Percentiles rank a stretch among this genome's conserved stretches.
phyloP scores from a whole-genome alignment of 2,888 invertebrate species.

The Actias luna region DNA sequence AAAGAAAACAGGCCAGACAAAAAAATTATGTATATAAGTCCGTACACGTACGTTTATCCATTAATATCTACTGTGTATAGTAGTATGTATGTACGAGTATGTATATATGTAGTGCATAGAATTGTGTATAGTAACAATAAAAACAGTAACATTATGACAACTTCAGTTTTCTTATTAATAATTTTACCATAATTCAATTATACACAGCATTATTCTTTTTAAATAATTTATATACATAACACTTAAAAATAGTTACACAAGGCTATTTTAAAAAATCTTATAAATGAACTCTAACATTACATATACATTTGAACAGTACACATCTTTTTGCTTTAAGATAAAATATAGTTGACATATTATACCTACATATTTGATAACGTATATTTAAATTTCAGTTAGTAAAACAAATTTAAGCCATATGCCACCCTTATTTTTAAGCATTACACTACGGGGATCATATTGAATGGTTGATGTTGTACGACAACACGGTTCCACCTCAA shows the following conservation, averaged over 20 bases:
- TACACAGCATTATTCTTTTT: background rate
- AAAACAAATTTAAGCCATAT: constrained; percentile 62
- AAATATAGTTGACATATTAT: too few species aligned
- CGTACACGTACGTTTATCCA: too few species aligned
- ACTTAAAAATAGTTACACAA: background rate
- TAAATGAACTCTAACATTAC: background rate
- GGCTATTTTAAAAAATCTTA: background rate
- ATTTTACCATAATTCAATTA: background rate
- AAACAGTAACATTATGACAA: background rate
- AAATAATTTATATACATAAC: background rate
- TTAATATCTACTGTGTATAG: too few species aligned
- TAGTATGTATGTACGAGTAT: too few species aligned
- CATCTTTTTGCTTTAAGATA: background rate
- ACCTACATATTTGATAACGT: too few species aligned
- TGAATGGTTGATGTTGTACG: constrained; percentile 61
- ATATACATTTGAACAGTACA: background rate
- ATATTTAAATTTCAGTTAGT: background rate
- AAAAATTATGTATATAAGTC: background rate
- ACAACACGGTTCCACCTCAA: constrained; percentile 61
- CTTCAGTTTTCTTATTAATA: background rate
- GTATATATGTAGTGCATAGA: background rate
- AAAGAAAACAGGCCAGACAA: background rate
- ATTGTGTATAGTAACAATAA: background rate
- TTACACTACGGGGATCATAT: constrained; percentile 71
- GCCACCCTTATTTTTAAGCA: constrained; percentile 74